Evolutionary conservation across 35 echinoderm and acorn worm species (phyloP).

Genomic region (Hemicentrotus pulcherrimus): DNA sequence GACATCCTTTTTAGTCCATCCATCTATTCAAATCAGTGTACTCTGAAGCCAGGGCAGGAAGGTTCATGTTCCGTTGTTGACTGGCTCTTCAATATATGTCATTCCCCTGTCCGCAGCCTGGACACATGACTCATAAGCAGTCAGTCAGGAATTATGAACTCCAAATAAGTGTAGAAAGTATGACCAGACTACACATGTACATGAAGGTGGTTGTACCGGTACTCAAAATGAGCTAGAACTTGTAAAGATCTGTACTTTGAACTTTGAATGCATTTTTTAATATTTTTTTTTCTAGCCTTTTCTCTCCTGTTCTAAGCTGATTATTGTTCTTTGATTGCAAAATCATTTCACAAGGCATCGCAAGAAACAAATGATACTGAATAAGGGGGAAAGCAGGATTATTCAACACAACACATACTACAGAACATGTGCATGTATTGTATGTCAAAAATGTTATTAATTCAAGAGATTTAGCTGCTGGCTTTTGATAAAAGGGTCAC

Average conservation of each 20-base stretch:
- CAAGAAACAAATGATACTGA: no score
- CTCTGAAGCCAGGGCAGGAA: neutral
- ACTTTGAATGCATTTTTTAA: neutral
- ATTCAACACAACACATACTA: no score
- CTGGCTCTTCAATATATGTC: neutral
- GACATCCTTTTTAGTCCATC: neutral
- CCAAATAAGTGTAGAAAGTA: neutral
- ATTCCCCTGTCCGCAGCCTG: neutral
- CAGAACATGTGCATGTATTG: no score
- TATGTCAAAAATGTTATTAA: no score
- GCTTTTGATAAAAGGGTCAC: no score
- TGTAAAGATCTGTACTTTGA: neutral
- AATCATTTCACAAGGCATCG: no score
- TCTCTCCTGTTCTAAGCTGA: no score
- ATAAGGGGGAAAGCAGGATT: no score
- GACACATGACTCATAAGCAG: neutral
- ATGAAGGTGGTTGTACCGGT: neutral
- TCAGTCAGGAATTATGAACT: neutral
- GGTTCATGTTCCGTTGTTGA: neutral
- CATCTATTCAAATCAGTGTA: neutral
- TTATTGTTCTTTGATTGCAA: no score
- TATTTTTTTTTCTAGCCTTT: neutral
- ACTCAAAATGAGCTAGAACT: neutral
- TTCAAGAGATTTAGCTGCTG: no score
- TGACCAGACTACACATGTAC: neutral